Evolutionary conservation across 30 jellyfish, hydroid and myxozoan species (phyloP).

Genomic region (Aurelia sp.): DNA sequence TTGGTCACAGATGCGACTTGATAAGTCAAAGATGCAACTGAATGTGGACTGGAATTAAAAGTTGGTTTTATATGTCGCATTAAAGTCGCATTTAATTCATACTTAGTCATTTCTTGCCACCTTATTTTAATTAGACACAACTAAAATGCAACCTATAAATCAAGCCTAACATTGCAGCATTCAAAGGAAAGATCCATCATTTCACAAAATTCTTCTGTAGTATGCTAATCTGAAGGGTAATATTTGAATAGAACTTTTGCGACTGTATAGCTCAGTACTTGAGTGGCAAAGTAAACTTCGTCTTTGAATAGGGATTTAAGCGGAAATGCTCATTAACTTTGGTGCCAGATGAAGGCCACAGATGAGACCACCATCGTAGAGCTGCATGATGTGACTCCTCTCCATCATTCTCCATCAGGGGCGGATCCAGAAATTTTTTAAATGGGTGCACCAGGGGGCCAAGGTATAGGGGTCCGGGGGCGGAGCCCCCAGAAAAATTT

Average conservation of each 20-base stretch:
- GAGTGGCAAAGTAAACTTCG: slow-evolving; percentile 69
- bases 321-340: slow-evolving; percentile 57
- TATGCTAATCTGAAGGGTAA: slow-evolving; percentile 36
- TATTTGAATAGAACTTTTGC: slow-evolving; percentile 56
- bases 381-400: slow-evolving; percentile 54
- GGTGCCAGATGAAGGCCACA: slow-evolving; percentile 53
- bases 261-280: slow-evolving; percentile 59
- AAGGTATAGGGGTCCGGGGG: too few species aligned
- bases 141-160: too few species aligned
- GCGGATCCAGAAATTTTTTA: too few species aligned
- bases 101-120: too few species aligned
- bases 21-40: too few species aligned
- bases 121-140: too few species aligned
- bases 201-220: slow-evolving; percentile 47
- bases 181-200: slow-evolving; percentile 43
- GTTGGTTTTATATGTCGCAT: too few species aligned
- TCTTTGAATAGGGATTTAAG: slow-evolving; percentile 40
- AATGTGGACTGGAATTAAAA: too few species aligned
- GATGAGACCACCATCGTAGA: slow-evolving; percentile 29
- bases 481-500: too few species aligned
- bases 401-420: slow-evolving; percentile 67
- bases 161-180: slow-evolving; percentile 51
- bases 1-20: too few species aligned
- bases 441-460: too few species aligned
- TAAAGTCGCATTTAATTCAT: too few species aligned